These are phyloP conservation scores for Paradisaea rubra DNA, from an alignment of 2,113 vertebrate species.

Conservation along the genomic window DNA sequence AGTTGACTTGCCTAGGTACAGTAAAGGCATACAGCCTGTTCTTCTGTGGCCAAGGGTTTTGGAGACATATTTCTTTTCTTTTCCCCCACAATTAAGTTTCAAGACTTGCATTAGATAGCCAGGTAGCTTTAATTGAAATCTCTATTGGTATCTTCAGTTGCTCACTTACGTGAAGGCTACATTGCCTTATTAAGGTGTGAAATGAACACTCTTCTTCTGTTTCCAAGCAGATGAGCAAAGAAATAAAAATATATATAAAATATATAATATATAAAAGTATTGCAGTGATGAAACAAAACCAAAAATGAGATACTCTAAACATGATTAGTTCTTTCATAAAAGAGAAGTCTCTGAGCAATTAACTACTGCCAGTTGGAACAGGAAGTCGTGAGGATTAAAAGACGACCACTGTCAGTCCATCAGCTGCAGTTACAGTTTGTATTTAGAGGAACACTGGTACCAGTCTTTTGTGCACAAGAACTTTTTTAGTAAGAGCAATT, in stretches of 20 bases:
- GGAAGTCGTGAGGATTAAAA: neutral
- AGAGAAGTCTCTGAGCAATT: neutral
- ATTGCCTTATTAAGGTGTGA: constrained; percentile 98
- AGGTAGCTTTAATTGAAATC: constrained; percentile 68
- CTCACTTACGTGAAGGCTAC: constrained; percentile 99
- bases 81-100: constrained; percentile 65
- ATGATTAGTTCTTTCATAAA: constrained; percentile 13
- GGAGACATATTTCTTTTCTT: constrained; percentile 74
- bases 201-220: constrained; percentile 99
- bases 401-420: neutral
- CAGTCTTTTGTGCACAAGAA: neutral
- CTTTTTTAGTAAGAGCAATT: neutral
- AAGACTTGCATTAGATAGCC: constrained; percentile 81
- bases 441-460: neutral
- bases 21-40: neutral
- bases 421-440: neutral
- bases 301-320: constrained; percentile 75
- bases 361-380: neutral
- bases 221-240: constrained; percentile 98
- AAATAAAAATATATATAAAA: constrained; percentile 84
- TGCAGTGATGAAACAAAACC: constrained; percentile 86
- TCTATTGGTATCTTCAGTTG: constrained; percentile 93
- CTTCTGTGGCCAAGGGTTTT: constrained; percentile 55
- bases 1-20: neutral
- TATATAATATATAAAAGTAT: constrained; percentile 79